Evolutionary conservation across 1,140 invertebrate genomes (phyloP).

Genomic region (Bombus huntii): DNA sequence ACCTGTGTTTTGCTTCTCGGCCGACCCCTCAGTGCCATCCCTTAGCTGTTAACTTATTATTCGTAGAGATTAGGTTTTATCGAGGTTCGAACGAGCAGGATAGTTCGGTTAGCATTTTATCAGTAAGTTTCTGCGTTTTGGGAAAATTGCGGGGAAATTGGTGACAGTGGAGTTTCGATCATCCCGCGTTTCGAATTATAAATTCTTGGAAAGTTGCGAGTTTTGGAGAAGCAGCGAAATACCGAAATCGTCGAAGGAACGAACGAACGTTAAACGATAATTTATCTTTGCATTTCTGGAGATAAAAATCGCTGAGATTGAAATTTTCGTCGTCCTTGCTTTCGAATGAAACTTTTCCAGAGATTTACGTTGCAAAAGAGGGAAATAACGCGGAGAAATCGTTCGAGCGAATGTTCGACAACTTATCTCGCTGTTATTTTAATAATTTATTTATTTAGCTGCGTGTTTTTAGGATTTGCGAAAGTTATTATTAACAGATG

Average conservation of each 20-base stretch:
- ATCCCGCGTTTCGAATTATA: too few species aligned
- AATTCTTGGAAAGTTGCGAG: neutral
- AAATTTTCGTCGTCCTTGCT: too few species aligned
- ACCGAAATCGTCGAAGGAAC: neutral
- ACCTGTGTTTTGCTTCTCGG: conserved; percentile 1
- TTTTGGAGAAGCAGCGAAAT: neutral
- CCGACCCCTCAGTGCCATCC: conserved; percentile 19
- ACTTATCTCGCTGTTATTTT: too few species aligned
- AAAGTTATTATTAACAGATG: too few species aligned
- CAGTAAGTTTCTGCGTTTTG: neutral
- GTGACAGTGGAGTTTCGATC: too few species aligned
- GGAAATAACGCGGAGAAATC: too few species aligned
- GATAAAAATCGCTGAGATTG: neutral
- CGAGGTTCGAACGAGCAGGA: neutral
- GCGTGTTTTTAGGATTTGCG: too few species aligned
- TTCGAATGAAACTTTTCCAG: too few species aligned
- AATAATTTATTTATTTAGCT: too few species aligned
- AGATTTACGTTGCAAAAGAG: too few species aligned
- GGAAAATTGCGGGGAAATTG: neutral
- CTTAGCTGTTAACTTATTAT: conserved; percentile 35
- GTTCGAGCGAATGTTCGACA: too few species aligned
- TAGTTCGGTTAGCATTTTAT: neutral
- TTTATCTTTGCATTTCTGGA: neutral
- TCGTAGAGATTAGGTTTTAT: conserved; percentile 1
- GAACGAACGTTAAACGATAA: neutral